Evolutionary conservation across 2,797 vertebrate species (phyloP).

Genomic region (Gallinago nigripennis): DNA sequence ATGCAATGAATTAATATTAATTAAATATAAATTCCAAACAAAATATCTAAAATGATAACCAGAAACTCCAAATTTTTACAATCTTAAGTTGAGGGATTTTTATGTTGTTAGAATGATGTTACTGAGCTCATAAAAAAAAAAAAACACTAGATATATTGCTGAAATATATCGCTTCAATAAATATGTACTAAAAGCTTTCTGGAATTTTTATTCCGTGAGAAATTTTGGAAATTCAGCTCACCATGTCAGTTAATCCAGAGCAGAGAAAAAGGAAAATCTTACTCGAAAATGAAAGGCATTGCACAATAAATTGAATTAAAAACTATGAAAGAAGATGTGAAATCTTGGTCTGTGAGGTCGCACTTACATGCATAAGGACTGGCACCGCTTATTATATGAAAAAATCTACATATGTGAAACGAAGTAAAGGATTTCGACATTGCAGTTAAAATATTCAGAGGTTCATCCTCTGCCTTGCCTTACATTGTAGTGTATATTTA

Average conservation of each 20-base stretch:
- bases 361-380: background rate
- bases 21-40: background rate
- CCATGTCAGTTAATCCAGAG: background rate
- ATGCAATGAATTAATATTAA: background rate
- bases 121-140: background rate
- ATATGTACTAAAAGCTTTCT: background rate
- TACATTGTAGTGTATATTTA: background rate
- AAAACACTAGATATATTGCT: background rate
- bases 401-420: background rate
- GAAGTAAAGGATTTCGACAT: background rate
- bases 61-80: background rate
- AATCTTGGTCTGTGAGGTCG: background rate
- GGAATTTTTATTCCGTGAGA: background rate
- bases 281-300: background rate
- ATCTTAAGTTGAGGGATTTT: background rate
- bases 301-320: background rate
- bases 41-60: background rate
- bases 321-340: background rate
- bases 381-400: background rate
- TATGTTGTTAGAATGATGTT: background rate
- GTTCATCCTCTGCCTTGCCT: background rate
- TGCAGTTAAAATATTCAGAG: background rate
- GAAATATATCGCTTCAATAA: background rate
- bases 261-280: background rate
- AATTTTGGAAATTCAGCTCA: background rate